A percentile compares a stretch with the other conserved stretches of the same genome.
Evolutionary conservation across 1,140 invertebrate genomes (phyloP).

Genomic region (Calosoma granatense): DNA sequence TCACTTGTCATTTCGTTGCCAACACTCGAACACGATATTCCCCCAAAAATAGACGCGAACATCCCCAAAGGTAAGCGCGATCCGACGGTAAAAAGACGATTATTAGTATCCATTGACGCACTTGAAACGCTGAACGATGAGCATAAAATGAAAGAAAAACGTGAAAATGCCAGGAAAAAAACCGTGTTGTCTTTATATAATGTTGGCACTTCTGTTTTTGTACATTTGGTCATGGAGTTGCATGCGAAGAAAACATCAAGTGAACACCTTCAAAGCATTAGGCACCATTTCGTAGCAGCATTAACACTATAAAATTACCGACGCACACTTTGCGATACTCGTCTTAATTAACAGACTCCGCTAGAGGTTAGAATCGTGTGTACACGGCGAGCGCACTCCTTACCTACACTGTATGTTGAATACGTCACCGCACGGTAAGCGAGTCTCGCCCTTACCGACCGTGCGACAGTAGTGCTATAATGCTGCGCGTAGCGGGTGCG

Average conservation of each 20-base stretch:
- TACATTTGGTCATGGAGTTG: slow-evolving; percentile 17
- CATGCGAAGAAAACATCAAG: slow-evolving; percentile 28
- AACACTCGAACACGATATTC: too few relatives aligned
- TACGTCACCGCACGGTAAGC: background rate
- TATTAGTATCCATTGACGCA: too few relatives aligned
- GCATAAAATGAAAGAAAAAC: too few relatives aligned
- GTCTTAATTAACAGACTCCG: background rate
- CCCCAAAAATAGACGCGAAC: too few relatives aligned
- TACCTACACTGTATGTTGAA: too few relatives aligned
- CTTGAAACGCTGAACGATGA: too few relatives aligned
- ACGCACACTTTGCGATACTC: background rate
- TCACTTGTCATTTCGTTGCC: too few relatives aligned
- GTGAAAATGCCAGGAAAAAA: too few relatives aligned
- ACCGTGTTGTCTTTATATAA: background rate
- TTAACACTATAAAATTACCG: slow-evolving; percentile 32
- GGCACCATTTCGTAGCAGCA: slow-evolving; percentile 34
- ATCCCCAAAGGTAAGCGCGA: too few relatives aligned
- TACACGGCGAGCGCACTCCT: background rate
- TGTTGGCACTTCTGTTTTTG: background rate
- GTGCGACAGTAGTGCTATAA: background rate
- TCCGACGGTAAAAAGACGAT: too few relatives aligned
- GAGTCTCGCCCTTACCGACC: background rate
- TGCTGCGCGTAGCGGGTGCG: background rate
- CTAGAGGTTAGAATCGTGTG: background rate
- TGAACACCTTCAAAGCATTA: slow-evolving; percentile 32